These are phyloP conservation scores for Himalopsyche japonica DNA, from an alignment of 2,888 invertebrate genomes.

Conservation along the genomic window DNA sequence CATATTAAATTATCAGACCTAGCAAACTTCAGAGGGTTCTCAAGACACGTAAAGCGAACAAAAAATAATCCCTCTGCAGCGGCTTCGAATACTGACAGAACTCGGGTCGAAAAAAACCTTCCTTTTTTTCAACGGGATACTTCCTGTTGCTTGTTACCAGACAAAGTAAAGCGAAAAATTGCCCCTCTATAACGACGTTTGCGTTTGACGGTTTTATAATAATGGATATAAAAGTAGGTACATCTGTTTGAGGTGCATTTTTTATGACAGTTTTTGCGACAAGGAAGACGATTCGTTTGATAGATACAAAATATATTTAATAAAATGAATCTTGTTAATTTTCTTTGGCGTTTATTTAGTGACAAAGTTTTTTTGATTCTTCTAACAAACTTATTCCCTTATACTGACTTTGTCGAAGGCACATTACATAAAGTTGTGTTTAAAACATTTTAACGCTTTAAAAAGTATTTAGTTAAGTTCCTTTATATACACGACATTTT, in stretches of 20 bases:
- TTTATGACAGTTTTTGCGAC: neutral
- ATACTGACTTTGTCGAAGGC: too few species aligned
- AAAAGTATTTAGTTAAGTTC: too few species aligned
- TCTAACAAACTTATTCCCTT: too few species aligned
- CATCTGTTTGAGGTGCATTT: neutral
- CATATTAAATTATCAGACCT: slow-evolving; percentile 32
- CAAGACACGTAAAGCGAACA: neutral
- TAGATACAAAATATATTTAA: too few species aligned
- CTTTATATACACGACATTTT: too few species aligned
- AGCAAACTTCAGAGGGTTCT: neutral
- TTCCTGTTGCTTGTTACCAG: neutral
- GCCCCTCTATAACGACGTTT: neutral
- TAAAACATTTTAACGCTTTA: too few species aligned
- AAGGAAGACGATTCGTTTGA: neutral
- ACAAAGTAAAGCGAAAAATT: neutral
- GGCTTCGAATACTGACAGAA: neutral
- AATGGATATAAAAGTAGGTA: neutral
- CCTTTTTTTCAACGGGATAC: neutral
- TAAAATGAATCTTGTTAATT: too few species aligned
- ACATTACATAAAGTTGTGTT: too few species aligned
- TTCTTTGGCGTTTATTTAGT: too few species aligned
- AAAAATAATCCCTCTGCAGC: neutral
- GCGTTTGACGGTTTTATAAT: neutral
- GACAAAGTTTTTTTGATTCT: too few species aligned
- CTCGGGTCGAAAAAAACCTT: neutral